Conservation (phyloP, 2,113 vertebrate species). For the Astatotilapia flaviijosephi region DNA sequence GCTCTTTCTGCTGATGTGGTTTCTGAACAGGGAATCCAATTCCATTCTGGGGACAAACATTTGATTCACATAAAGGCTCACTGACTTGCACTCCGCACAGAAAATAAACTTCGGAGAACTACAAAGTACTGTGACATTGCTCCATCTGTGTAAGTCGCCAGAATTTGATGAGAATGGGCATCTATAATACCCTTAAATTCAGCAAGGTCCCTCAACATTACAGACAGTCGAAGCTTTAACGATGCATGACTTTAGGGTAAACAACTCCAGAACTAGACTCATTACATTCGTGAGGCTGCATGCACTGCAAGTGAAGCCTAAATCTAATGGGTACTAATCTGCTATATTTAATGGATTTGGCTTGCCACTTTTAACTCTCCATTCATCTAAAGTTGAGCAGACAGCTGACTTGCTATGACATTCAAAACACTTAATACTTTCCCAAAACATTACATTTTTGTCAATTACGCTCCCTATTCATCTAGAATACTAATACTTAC, state of each 20-base stretch:
- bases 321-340: slow-evolving; percentile 27
- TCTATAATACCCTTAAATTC: neutral
- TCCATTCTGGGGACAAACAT: slow-evolving; percentile 28
- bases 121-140: neutral
- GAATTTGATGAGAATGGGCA: neutral
- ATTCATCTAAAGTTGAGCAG: neutral
- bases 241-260: slow-evolving; percentile 31
- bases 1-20: slow-evolving; percentile 31
- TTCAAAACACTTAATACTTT: neutral
- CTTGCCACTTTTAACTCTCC: neutral
- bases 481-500: neutral
- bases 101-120: neutral
- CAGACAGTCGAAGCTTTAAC: slow-evolving; percentile 20
- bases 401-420: neutral
- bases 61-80: slow-evolving; percentile 19
- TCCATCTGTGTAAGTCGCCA: neutral
- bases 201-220: neutral
- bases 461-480: neutral
- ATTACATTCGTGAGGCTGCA: slow-evolving; percentile 12
- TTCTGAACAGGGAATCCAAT: slow-evolving; percentile 29
- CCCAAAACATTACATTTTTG: neutral
- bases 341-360: neutral
- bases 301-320: neutral
- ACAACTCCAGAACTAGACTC: slow-evolving; percentile 13
- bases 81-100: neutral